Base-by-base conservation (phyloP, 2,113 vertebrate genomes). In the Rhegmatorhina hoffmannsi region DNA sequence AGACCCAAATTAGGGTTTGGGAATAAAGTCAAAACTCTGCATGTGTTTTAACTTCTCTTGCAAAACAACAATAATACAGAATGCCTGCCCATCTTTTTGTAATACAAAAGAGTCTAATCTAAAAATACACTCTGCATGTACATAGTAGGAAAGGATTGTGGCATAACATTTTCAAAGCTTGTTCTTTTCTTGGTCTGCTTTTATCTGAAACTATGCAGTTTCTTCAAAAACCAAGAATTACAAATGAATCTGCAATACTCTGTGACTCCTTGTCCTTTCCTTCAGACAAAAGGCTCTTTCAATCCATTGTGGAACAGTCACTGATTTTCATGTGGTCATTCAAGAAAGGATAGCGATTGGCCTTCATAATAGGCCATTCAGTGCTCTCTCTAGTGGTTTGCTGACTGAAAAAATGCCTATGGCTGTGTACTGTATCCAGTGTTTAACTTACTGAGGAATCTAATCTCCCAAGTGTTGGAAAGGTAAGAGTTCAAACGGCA, bases 1-100 rank as follows among this genome's bases (percentile, higher is more conserved):
- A 89, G 52, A 92, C 69, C 70, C 81, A 94, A 95, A 96, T 96
- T 83, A 95, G 82, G 69, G 50, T 88, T 96, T 95, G 96, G 93
- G 91, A 97, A 93, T 92, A 83, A 94, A 95, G 85, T 97, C 87
- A 93, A 76, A 94, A 75, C 60, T 69, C 75, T 74, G 55, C 21
- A 31, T 95, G 87, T 90, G 69, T 97, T 94, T 90, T 92, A 86
- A 89, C 43, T 95, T 92, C 49, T 89, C 95, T 82, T n/a, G 9
- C 94, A 87, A 59, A 95, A 87, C 44, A 96, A 80, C 20, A 93
- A 31, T 50, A 89, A 78, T 80, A 67, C 46, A 91, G 83, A 73
- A 66, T 86, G 90, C 74, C 56, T 89, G 68, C 68, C 90, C 47
- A 60, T 96, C 70, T 80, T 40, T 93, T 87, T 94, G 23, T 81